These are phyloP conservation scores for Tachycineta bicolor DNA, from an alignment of 2,113 vertebrate species.

Conservation along the genomic window DNA sequence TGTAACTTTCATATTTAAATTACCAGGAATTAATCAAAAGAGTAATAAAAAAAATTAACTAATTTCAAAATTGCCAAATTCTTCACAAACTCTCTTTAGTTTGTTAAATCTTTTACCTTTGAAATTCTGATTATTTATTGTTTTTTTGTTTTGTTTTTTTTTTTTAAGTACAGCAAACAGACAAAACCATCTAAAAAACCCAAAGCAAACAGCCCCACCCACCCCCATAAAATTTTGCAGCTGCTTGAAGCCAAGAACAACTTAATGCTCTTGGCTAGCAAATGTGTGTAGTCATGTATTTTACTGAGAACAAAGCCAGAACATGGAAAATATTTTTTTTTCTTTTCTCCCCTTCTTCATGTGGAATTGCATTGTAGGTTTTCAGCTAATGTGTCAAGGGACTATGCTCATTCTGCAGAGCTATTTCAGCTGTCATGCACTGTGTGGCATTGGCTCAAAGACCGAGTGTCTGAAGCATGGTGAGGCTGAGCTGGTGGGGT, in stretches of 20 bases:
- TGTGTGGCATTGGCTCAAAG: neutral
- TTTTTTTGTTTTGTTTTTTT: too few relatives aligned
- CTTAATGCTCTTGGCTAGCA: neutral
- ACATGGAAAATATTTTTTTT: neutral
- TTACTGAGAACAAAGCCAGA: neutral
- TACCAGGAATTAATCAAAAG: neutral
- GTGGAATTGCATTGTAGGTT: neutral
- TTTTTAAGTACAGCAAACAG: neutral
- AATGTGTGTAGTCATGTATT: neutral
- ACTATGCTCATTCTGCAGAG: neutral
- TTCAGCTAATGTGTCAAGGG: neutral
- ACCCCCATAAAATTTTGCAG: neutral
- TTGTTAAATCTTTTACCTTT: neutral
- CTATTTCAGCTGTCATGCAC: neutral
- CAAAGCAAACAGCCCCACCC: neutral
- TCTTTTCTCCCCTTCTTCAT: neutral
- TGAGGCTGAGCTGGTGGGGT: neutral
- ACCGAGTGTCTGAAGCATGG: neutral
- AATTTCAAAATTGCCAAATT: neutral
- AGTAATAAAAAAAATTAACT: neutral
- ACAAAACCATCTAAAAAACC: neutral
- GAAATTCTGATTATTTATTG: neutral
- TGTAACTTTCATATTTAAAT: neutral
- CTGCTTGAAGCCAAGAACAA: neutral
- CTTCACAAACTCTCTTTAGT: neutral